phyloP scores from a whole-genome alignment of 2,113 vertebrate species.

The Garra rufa region DNA sequence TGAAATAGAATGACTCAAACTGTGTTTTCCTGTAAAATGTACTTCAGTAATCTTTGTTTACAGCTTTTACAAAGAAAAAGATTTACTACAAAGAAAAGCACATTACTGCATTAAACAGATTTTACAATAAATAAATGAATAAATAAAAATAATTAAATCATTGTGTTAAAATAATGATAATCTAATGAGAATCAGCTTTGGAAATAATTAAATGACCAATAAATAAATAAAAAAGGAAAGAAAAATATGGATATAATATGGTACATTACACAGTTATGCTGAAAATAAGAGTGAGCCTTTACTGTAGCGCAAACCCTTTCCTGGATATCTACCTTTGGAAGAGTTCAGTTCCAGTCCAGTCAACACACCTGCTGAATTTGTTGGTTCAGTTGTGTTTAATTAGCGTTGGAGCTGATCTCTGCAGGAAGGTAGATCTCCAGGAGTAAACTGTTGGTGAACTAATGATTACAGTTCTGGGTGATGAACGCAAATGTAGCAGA shows the following conservation, averaged over 20 bases:
- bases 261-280: background rate
- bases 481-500: background rate
- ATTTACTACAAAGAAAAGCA: no score
- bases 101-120: no score
- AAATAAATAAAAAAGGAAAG: background rate
- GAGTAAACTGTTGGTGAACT: background rate
- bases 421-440: background rate
- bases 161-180: background rate
- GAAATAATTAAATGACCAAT: background rate
- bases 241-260: background rate
- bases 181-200: background rate
- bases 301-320: background rate
- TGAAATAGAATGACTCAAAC: background rate
- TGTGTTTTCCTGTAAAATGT: no score
- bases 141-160: no score
- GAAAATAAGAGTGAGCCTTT: background rate
- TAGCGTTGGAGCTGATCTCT: background rate
- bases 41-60: no score
- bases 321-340: background rate
- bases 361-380: constrained; percentile 7
- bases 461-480: background rate
- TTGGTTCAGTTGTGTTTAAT: constrained; percentile 13
- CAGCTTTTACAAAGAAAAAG: no score
- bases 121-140: no score
- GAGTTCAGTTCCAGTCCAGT: background rate